Evolutionary conservation across 30 jellyfish, hydroid and myxozoan genomes (phyloP), one percentile per base, ranked within the genome.

Genomic region (Sanderia malayensis): DNA sequence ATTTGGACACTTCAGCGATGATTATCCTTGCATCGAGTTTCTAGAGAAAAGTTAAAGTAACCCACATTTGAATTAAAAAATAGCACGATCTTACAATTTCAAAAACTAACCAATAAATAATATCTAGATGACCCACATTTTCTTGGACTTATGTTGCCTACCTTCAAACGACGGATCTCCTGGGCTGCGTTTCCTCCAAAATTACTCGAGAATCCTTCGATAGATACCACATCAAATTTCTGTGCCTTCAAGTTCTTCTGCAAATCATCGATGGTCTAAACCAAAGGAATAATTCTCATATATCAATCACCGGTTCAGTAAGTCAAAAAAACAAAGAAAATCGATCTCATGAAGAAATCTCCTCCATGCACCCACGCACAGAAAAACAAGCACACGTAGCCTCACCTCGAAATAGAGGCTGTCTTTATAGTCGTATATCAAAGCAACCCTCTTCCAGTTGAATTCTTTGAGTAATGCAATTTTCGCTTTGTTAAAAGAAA

Each of bases 401-500:
- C 86, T 63, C 68, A 87, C 96, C 83, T 79, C 81, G 62, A 80
- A 79, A 52, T 74, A 70, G 30, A 71, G 81, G 1, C 74, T 61
- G 8, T 62, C 72, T 17, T 82, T 46, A 58, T 82, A 89, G 46
- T 89, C 97, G 47, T 74, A 89, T 2, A 89, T 60, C 49, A 89
- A 46, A 18, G 88, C 97, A 69, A 83, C 88, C 58, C 95, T 58
- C 20, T 47, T 74, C 97, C 97, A 89, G 10, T 89, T 76, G 76
- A 82, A 89, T 22, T 76, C 68, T 31, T 71, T 74, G n/a, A 83
- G 17, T 32, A 79, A 33, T 21, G 85, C 83, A n/a, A 75, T 25
- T 53, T 75, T 88, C 10, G 97, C 95, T 18, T 60, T 67, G 49
- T 81, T 81, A 31, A 71, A 72, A 9, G 95, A 71, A 22, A 70